Evolutionary conservation across 2,113 vertebrate genomes (phyloP).

Genomic region (Pogona vitticeps): DNA sequence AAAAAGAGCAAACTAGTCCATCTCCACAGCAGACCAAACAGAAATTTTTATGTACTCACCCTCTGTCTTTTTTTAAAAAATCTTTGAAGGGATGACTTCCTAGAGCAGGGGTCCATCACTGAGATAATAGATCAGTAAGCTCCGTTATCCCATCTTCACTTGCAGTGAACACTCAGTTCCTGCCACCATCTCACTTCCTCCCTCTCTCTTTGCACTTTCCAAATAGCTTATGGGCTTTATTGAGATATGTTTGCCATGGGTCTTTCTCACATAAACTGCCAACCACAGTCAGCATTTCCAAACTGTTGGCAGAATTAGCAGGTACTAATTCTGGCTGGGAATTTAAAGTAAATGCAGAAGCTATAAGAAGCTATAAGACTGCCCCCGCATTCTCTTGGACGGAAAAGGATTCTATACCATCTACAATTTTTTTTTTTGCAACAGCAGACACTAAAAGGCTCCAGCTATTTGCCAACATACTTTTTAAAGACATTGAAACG

Average conservation of each 20-base stretch:
- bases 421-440: background rate
- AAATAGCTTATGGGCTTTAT: background rate
- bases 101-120: too few species aligned
- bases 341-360: background rate
- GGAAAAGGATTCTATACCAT: background rate
- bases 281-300: background rate
- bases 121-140: background rate
- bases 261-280: background rate
- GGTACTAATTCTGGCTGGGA: background rate
- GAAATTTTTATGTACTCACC: too few species aligned
- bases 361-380: fast-evolving
- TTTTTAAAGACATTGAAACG: background rate
- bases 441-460: background rate
- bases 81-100: background rate
- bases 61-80: background rate
- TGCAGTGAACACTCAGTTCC: background rate
- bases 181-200: too few species aligned
- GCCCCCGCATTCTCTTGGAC: background rate
- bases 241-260: background rate
- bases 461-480: background rate
- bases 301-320: background rate
- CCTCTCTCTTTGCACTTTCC: background rate
- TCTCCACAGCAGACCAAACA: too few species aligned
- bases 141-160: background rate
- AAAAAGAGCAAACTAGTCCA: too few species aligned